A percentile compares a stretch with the other conserved stretches of the same genome.
phyloP scores from a whole-genome alignment of 2,888 invertebrate species.

The Lasioglossum marginatum region DNA sequence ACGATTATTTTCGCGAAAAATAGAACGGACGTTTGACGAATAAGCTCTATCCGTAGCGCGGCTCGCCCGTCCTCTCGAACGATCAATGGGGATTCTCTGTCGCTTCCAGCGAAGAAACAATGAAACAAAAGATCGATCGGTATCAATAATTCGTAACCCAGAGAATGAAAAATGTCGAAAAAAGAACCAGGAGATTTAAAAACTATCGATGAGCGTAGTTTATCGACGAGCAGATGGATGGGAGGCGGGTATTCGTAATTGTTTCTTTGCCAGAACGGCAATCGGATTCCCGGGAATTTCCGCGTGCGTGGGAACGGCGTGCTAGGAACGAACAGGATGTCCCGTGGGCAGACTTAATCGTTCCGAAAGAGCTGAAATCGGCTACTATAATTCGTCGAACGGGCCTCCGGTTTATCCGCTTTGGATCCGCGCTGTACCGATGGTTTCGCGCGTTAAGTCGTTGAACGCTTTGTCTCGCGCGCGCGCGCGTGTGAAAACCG shows the following conservation, averaged over 20 bases:
- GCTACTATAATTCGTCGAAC: conserved; percentile 45
- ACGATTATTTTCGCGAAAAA: conserved; percentile 17
- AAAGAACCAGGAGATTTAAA: background rate
- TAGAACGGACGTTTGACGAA: conserved; percentile 22
- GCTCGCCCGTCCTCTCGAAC: background rate
- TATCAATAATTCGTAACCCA: conserved; percentile 19
- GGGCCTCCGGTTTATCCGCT: conserved; percentile 18
- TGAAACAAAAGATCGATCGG: conserved; percentile 11
- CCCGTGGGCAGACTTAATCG: conserved; percentile 47
- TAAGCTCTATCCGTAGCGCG: conserved; percentile 8
- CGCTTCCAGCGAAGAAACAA: conserved; percentile 8
- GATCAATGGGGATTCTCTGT: background rate
- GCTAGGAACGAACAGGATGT: conserved; percentile 27
- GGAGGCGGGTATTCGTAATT: conserved; percentile 26
- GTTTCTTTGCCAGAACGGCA: conserved; percentile 39
- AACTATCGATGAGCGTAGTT: conserved; percentile 16
- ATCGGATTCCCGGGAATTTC: conserved; percentile 56
- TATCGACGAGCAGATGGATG: background rate
- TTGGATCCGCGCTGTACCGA: background rate
- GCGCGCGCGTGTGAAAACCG: background rate
- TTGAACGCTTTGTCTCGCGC: conserved; percentile 19
- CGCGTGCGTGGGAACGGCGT: background rate
- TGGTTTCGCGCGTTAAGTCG: conserved; percentile 18
- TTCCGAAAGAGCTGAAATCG: conserved; percentile 43
- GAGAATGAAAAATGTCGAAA: too few species aligned